These are phyloP conservation scores for Gobiocypris rarus DNA, from an alignment of 2,113 vertebrate species.

Conservation along the genomic window DNA sequence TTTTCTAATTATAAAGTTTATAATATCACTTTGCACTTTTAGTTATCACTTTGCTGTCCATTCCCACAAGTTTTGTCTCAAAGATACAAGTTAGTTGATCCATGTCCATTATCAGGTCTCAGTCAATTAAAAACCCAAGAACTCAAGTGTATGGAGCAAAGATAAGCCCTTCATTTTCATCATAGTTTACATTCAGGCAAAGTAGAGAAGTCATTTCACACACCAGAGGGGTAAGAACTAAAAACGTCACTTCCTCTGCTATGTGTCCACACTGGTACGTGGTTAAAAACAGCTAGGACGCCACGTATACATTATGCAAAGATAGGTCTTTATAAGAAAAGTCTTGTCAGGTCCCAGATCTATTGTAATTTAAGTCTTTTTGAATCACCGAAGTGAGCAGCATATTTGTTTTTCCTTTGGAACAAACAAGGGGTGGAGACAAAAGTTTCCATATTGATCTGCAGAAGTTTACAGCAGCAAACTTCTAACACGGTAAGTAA, in stretches of 20 bases:
- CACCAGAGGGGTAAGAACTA: neutral
- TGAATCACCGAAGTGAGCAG: neutral
- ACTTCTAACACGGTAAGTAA: slow-evolving; percentile 20
- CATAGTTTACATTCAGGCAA: neutral
- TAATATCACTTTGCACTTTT: neutral
- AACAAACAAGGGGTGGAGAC: slow-evolving; percentile 13
- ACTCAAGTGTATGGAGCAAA: neutral
- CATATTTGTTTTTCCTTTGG: slow-evolving; percentile 1
- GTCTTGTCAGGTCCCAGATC: neutral
- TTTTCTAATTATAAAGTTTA: neutral
- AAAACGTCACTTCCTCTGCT: slow-evolving; percentile 59
- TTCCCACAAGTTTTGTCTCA: neutral
- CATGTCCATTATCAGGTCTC: neutral
- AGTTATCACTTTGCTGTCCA: neutral
- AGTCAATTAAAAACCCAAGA: neutral
- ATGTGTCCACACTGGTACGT: slow-evolving; percentile 32
- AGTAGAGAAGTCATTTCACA: neutral
- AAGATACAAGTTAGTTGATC: neutral
- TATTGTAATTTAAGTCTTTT: neutral
- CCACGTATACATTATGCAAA: slow-evolving; percentile 59
- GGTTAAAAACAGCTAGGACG: slow-evolving; percentile 46
- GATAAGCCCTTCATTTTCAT: neutral
- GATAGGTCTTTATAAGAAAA: slow-evolving; percentile 15
- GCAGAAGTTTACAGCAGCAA: slow-evolving; percentile 7
- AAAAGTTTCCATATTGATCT: slow-evolving; percentile 33